Evolutionary conservation across 2,113 vertebrate genomes (phyloP), one percentile per base, ranked within the genome.

Genomic region (Zapus hudsonius): DNA sequence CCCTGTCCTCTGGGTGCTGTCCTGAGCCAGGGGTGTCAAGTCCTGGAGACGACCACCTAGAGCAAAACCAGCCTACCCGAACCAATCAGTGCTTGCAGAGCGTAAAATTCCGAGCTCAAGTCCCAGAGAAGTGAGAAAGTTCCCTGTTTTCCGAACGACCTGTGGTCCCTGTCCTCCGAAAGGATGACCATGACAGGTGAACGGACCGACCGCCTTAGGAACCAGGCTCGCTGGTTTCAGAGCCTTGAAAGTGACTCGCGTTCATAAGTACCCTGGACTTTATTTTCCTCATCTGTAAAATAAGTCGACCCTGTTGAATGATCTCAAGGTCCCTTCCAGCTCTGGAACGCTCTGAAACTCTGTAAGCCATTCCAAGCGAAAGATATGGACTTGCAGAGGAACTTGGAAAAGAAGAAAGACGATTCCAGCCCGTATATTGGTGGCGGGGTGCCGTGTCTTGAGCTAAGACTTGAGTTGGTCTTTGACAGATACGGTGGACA

Each of bases 31-130:
- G 57, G 44, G 10, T 52, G 20, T 55, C 25, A 83, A 33, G 25
- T 42, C 13, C 36, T 70, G 44, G 11, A 72, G 61, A 47, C 47
- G 33, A 4, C 72, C 47, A 44, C 36, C 64, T 59, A 78, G 90
- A 90, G 70, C 80, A 84, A 86, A 93, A 61, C 15, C 86, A 82
- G 67, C 66, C 57, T 84, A 19, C n/a, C n/a, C n/a, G n/a, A n/a
- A n/a, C n/a, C n/a, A n/a, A n/a, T n/a, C n/a, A n/a, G n/a, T n/a
- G n/a, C n/a, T n/a, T n/a, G n/a, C n/a, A n/a, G n/a, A n/a, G n/a
- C n/a, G n/a, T n/a, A n/a, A n/a, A n/a, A n/a, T n/a, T n/a, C n/a
- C n/a, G n/a, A n/a, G n/a, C n/a, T n/a, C n/a, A n/a, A n/a, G n/a
- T n/a, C n/a, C n/a, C n/a, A n/a, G n/a, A 47, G 59, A 63, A 85